phyloP scores from a whole-genome alignment of 2,888 invertebrate species.

The Caenorhabditis plicata region DNA sequence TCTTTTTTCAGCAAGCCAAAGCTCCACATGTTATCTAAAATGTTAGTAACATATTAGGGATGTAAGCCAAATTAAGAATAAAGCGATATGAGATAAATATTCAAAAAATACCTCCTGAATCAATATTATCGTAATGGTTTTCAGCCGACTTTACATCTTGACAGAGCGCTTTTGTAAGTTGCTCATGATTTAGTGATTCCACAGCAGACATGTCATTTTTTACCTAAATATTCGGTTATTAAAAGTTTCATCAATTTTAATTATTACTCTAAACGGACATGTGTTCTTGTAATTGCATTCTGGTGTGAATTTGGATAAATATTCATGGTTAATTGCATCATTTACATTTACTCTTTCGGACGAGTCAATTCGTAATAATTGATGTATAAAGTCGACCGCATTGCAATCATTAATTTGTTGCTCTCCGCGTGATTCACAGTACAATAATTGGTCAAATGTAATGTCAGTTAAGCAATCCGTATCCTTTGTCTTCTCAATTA shows the following conservation, averaged over 20 bases:
- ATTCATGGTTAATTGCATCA: constrained; percentile 51
- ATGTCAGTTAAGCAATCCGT: constrained; percentile 7
- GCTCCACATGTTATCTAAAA: too few species aligned
- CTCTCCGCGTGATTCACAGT: constrained; percentile 9
- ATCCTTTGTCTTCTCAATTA: constrained; percentile 52
- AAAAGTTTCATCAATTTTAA: not conserved
- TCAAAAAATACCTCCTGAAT: constrained; percentile 27
- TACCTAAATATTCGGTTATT: constrained; percentile 36
- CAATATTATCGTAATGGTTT: constrained; percentile 16
- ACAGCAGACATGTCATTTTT: constrained; percentile 63
- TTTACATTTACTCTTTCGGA: constrained; percentile 45
- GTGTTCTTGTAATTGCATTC: not conserved
- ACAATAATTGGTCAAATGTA: constrained; percentile 24
- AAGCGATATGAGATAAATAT: too few species aligned
- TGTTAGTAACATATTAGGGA: too few species aligned
- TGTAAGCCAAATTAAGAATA: too few species aligned
- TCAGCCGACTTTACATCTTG: constrained; percentile 54
- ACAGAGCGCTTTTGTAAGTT: constrained; percentile 48
- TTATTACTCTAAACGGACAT: constrained; percentile 31
- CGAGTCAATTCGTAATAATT: constrained; percentile 46
- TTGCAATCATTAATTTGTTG: constrained; percentile 28
- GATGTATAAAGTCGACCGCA: constrained; percentile 50
- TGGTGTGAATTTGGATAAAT: constrained; percentile 17
- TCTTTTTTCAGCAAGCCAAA: too few species aligned
- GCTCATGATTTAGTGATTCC: constrained; percentile 49